Conservation (phyloP, 2,113 vertebrate genomes). For the Mus spicilegus region DNA sequence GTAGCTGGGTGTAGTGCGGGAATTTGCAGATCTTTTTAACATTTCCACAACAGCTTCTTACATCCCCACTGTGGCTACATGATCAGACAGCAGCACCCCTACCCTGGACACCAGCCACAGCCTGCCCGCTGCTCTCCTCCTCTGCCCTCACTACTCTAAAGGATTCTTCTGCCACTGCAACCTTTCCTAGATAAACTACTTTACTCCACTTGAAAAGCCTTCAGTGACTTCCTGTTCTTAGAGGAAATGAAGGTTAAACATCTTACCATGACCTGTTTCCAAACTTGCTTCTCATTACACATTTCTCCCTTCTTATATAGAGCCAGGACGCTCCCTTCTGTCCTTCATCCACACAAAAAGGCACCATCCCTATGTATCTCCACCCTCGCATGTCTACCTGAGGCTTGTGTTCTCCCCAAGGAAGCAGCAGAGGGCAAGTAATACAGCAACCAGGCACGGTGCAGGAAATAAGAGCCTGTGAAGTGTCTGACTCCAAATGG, state of each 20-base stretch:
- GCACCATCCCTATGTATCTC: neutral
- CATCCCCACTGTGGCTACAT: no score
- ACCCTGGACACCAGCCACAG: no score
- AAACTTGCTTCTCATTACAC: neutral
- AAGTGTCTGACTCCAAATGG: neutral
- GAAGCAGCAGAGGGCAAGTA: neutral
- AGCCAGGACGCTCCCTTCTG: neutral
- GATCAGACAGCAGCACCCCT: no score
- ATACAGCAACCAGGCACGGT: neutral
- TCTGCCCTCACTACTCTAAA: neutral
- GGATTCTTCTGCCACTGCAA: neutral
- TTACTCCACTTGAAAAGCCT: neutral
- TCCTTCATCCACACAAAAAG: neutral
- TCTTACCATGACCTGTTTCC: neutral
- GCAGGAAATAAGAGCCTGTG: neutral
- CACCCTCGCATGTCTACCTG: neutral
- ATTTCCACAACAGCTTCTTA: no score
- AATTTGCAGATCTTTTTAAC: no score
- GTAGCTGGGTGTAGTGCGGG: no score
- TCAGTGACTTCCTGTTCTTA: neutral
- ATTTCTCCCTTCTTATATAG: no score
- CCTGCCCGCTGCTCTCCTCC: neutral
- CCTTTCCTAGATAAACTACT: neutral
- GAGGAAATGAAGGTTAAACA: neutral
- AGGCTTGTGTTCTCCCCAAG: neutral